Evolutionary conservation across 2,888 invertebrate species (phyloP).

Genomic region (Scaptomyza flava): DNA sequence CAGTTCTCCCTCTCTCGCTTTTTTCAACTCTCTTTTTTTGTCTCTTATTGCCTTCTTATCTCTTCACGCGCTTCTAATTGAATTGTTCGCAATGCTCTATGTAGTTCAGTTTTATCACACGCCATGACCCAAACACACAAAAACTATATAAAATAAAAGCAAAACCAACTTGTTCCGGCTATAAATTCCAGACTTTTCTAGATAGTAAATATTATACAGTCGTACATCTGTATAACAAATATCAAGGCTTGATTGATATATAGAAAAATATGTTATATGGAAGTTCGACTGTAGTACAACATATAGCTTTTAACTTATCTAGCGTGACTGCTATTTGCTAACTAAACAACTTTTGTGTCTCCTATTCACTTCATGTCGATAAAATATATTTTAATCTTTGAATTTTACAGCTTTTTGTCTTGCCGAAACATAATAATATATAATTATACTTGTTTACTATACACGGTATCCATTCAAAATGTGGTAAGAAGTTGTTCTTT

Average conservation of each 20-base stretch:
- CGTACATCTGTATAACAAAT: too few species aligned
- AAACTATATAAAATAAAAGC: background rate
- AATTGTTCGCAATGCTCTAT: constrained; percentile 46
- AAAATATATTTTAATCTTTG: background rate
- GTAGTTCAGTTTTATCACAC: constrained; percentile 34
- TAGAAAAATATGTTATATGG: too few species aligned
- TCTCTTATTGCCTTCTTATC: background rate
- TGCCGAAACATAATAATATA: background rate
- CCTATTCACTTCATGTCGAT: background rate
- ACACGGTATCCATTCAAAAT: too few species aligned
- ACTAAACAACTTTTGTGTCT: background rate
- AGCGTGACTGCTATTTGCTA: background rate
- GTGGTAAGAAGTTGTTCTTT: too few species aligned
- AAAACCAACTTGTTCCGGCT: constrained; percentile 27
- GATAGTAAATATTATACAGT: background rate
- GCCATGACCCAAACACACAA: constrained; percentile 38
- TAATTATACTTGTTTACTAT: background rate
- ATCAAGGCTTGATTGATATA: too few species aligned
- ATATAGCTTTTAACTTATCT: constrained; percentile 10
- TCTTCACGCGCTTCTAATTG: constrained; percentile 52
- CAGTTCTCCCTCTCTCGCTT: background rate
- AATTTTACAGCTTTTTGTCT: background rate
- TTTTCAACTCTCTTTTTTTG: background rate
- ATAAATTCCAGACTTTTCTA: constrained; percentile 14
- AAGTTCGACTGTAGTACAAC: background rate